These are phyloP conservation scores for Cantharis rustica DNA, from an alignment of 2,888 invertebrate species.

Conservation along the genomic window DNA sequence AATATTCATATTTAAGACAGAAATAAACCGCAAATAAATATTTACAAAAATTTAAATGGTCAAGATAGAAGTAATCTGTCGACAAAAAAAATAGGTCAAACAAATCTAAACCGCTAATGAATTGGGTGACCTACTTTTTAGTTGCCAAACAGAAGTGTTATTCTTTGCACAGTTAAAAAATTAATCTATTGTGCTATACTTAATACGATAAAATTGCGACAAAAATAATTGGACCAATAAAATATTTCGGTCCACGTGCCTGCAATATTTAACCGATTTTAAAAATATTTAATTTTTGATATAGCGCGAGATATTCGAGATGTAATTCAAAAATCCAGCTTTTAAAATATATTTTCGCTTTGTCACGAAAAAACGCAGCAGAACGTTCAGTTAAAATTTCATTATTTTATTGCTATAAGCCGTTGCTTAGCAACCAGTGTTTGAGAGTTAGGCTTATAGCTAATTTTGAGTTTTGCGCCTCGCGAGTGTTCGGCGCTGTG, in stretches of 20 bases:
- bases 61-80: background rate
- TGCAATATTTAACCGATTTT: background rate
- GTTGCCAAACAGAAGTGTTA: constrained; percentile 25
- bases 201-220: background rate
- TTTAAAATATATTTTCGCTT: too few relatives aligned
- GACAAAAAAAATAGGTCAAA: constrained; percentile 22
- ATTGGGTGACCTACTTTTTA: constrained; percentile 32
- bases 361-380: too few relatives aligned
- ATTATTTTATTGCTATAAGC: too few relatives aligned
- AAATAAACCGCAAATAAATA: background rate
- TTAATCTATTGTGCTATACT: background rate
- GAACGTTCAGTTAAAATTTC: too few relatives aligned
- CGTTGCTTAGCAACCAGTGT: too few relatives aligned
- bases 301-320: background rate
- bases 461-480: too few relatives aligned
- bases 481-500: too few relatives aligned
- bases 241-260: background rate
- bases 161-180: background rate
- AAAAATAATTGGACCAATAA: background rate
- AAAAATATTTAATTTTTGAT: background rate
- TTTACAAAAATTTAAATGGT: background rate
- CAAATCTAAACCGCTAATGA: constrained; percentile 12
- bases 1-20: background rate
- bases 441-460: too few relatives aligned
- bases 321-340: too few relatives aligned